Percentiles rank a stretch among this genome's conserved stretches.
These are phyloP conservation scores for Parelbella ahira DNA, from an alignment of 2,888 invertebrate genomes.

Conservation along the genomic window DNA sequence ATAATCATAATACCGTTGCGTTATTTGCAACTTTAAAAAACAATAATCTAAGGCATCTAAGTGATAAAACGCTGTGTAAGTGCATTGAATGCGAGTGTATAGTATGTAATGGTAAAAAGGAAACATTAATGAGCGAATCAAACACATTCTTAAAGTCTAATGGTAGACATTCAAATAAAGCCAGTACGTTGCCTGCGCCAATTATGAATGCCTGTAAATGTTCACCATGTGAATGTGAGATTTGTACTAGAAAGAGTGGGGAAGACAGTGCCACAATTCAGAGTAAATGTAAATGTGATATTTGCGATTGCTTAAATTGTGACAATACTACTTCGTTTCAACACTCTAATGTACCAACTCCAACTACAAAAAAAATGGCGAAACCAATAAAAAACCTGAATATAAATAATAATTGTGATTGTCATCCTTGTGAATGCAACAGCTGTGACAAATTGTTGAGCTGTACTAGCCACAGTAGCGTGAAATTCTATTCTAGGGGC, in stretches of 20 bases:
- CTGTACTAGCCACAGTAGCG: constrained; percentile 5
- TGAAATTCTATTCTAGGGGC: constrained; percentile 6
- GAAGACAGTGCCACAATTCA: constrained; percentile 2
- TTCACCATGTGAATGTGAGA: constrained; percentile 36
- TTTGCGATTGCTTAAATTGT: constrained; percentile 35
- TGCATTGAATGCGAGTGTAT: constrained; percentile 47
- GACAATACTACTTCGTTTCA: not conserved
- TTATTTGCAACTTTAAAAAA: constrained; percentile 40
- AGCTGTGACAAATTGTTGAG: constrained; percentile 29
- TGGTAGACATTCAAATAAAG: too few relatives aligned
- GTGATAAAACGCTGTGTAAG: constrained; percentile 29
- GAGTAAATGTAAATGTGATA: constrained; percentile 33
- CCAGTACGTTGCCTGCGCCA: not conserved
- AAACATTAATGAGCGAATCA: constrained; percentile 21
- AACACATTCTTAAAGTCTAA: not conserved
- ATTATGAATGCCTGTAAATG: constrained; percentile 32
- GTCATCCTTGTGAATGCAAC: constrained; percentile 5
- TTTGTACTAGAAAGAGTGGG: constrained; percentile 29
- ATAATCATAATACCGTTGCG: constrained; percentile 36
- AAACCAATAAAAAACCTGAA: constrained; percentile 6
- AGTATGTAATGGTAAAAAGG: constrained; percentile 36
- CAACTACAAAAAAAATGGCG: not conserved
- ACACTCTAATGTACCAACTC: not conserved
- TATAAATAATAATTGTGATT: constrained; percentile 15
- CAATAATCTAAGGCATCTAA: constrained; percentile 28